phyloP scores from a whole-genome alignment of 2,113 vertebrate species.

The Crotophaga sulcirostris region DNA sequence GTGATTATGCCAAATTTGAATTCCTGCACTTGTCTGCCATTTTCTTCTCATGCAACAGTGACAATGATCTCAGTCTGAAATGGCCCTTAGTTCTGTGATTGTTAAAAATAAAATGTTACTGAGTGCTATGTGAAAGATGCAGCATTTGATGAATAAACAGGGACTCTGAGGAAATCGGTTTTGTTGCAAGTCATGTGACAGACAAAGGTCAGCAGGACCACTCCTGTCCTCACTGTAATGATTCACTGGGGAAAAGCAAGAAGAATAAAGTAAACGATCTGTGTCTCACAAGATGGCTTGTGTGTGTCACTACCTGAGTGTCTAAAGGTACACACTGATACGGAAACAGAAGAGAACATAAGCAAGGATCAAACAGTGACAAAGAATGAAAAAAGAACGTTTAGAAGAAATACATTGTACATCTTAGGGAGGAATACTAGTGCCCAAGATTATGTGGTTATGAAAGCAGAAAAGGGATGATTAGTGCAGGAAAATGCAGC shows the following conservation, averaged over 20 bases:
- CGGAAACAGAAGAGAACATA: background rate
- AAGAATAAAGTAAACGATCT: background rate
- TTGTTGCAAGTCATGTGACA: background rate
- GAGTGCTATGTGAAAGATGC: background rate
- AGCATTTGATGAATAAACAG: background rate
- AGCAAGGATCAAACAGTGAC: background rate
- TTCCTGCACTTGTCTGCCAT: background rate
- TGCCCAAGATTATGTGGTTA: background rate
- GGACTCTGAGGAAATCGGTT: background rate
- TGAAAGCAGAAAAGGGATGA: background rate
- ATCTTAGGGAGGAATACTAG: background rate
- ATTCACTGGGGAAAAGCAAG: background rate
- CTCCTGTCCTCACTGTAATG: background rate
- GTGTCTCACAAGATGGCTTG: background rate
- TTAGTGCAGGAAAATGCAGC: background rate
- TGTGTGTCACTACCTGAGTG: fast-evolving
- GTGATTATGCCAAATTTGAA: background rate
- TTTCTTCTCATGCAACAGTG: background rate
- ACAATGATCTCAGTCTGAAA: background rate
- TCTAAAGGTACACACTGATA: background rate
- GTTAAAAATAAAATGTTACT: background rate
- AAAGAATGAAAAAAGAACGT: background rate
- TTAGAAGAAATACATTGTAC: background rate
- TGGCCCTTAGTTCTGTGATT: background rate
- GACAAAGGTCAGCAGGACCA: background rate